Evolutionary conservation across 2,797 vertebrate species (phyloP).

Genomic region (Enteromius argenteus): DNA sequence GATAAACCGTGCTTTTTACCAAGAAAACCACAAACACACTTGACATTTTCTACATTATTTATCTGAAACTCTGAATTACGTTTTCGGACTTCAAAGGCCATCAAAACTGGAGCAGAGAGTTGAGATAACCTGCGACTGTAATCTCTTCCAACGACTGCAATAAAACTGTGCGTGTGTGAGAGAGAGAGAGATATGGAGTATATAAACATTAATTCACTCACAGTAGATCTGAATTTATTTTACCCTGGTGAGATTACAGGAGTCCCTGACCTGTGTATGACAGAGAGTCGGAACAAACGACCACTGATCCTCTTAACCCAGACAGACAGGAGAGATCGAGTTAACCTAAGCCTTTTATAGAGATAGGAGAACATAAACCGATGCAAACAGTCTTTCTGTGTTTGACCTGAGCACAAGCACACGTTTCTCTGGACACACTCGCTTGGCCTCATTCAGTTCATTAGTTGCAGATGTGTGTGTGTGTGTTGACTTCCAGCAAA

Average conservation of each 20-base stretch:
- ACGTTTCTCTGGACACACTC: not conserved
- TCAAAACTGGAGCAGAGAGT: constrained; percentile 68
- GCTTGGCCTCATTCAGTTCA: not conserved
- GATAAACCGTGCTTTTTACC: not conserved
- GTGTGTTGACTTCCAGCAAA: not conserved
- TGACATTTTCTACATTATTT: not conserved
- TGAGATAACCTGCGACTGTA: constrained; percentile 34
- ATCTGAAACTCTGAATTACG: not conserved
- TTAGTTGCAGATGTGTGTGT: constrained; percentile 12
- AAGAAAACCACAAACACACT: not conserved
- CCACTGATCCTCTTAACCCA: constrained; percentile 28
- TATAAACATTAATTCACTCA: not conserved
- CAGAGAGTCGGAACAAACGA: not conserved
- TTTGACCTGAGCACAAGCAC: constrained; percentile 15
- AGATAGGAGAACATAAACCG: not conserved
- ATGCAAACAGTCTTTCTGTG: not conserved
- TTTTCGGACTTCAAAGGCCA: not conserved
- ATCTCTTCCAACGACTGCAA: constrained; percentile 19
- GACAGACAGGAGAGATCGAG: constrained; percentile 12
- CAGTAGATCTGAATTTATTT: constrained; percentile 12
- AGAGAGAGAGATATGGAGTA: not conserved
- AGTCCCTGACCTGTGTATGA: constrained; percentile 28
- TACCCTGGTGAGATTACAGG: constrained; percentile 17
- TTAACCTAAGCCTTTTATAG: not conserved
- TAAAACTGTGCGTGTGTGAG: constrained; percentile 13